Percentiles rank a stretch among this genome's conserved stretches.
Evolutionary conservation across 2,113 vertebrate species (phyloP).

Genomic region (Nymphicus hollandicus): DNA sequence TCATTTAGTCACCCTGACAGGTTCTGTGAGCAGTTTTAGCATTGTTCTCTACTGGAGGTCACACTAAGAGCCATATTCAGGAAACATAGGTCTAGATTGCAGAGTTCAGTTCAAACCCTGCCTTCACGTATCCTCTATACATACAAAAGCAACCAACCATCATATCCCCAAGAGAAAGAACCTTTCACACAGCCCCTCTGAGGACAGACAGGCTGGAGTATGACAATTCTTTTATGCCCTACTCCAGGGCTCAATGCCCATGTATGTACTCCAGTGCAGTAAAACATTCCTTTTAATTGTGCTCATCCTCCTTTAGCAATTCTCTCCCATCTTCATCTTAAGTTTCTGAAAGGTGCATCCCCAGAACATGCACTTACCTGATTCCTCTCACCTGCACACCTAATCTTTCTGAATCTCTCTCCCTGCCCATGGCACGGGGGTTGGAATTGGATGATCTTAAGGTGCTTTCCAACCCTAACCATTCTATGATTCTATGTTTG

Average conservation of each 20-base stretch:
- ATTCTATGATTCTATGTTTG: neutral
- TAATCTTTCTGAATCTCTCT: neutral
- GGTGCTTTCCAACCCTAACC: neutral
- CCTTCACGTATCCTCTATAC: neutral
- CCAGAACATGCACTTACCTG: neutral
- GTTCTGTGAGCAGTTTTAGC: neutral
- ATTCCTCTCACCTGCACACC: neutral
- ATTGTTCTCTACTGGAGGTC: neutral
- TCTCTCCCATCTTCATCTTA: neutral
- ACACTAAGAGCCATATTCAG: neutral
- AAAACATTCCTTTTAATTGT: neutral
- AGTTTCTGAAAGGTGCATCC: neutral
- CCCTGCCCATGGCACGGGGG: neutral
- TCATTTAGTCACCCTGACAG: neutral
- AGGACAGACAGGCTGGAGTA: neutral
- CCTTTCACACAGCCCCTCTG: neutral
- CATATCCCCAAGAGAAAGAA: neutral
- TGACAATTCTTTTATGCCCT: neutral
- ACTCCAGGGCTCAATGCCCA: neutral
- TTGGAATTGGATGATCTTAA: neutral
- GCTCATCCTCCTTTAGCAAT: neutral
- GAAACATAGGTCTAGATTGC: neutral
- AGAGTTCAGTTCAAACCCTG: neutral
- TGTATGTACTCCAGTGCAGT: rapidly evolving
- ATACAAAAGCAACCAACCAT: neutral